Evolutionary conservation across 2,797 vertebrate genomes (phyloP).

Genomic region (Cheirogaleus major): DNA sequence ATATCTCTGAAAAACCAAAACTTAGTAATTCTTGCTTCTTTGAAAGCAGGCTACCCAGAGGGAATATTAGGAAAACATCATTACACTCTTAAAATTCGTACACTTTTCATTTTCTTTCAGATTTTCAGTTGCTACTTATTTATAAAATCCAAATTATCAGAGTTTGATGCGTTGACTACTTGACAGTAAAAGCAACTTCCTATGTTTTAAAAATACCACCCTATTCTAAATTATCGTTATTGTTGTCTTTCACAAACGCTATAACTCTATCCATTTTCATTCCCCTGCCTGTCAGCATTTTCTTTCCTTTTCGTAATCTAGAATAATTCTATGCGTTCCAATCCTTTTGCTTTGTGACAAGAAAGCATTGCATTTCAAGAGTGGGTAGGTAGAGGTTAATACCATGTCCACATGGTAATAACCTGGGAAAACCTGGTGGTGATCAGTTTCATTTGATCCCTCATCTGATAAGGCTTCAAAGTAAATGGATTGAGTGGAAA

Average conservation of each 20-base stretch:
- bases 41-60: not conserved
- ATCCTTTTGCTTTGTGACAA: conserved; percentile 4
- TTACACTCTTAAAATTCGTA: not conserved
- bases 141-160: not conserved
- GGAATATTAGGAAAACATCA: not conserved
- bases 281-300: not conserved
- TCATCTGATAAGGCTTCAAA: conserved; percentile 62
- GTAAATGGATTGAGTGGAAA: conserved; percentile 28
- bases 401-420: conserved; percentile 16
- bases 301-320: conserved; percentile 22
- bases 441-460: conserved; percentile 56
- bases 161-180: not conserved
- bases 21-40: not conserved
- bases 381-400: not conserved
- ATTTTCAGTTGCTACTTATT: not conserved
- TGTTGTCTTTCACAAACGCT: not conserved
- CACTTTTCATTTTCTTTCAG: not conserved
- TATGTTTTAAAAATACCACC: conserved; percentile 5
- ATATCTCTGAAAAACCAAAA: not conserved
- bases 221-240: not conserved
- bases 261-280: not conserved
- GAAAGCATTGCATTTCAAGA: conserved; percentile 12
- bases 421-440: not conserved
- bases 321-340: not conserved
- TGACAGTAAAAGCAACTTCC: not conserved